Evolutionary conservation across 2,797 vertebrate genomes (phyloP).

Genomic region (Myioborus miniatus): DNA sequence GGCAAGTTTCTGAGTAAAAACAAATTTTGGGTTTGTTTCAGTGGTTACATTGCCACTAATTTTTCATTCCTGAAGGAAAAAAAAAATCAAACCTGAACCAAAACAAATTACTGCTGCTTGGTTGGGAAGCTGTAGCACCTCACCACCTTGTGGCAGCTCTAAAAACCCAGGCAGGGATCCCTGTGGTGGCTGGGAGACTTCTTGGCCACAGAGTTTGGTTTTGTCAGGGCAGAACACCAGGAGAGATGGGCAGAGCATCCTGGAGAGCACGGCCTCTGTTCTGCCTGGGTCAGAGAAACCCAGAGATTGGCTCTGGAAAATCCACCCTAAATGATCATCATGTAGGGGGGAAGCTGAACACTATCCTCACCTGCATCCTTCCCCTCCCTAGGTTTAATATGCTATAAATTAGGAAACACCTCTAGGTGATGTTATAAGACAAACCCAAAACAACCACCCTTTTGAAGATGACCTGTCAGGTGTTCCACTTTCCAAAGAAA

Average conservation of each 20-base stretch:
- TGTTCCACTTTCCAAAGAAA: neutral
- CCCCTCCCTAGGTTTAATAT: neutral
- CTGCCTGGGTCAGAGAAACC: neutral
- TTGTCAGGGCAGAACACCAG: neutral
- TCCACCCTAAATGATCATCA: neutral
- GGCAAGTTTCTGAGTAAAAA: neutral
- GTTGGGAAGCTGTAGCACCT: neutral
- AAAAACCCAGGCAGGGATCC: neutral
- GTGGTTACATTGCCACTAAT: neutral
- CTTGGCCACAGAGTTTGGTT: neutral
- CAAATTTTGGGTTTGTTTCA: neutral
- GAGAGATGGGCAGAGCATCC: neutral
- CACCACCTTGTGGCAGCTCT: neutral
- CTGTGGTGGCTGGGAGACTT: neutral
- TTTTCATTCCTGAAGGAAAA: neutral
- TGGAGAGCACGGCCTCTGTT: neutral
- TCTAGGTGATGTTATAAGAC: slow-evolving; percentile 11
- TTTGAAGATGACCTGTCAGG: neutral
- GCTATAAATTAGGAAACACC: neutral
- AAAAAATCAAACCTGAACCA: neutral
- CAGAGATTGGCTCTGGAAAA: neutral
- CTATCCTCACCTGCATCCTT: neutral
- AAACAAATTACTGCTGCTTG: neutral
- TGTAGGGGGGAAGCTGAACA: neutral
- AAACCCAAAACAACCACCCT: neutral